Conservation (phyloP, 1,140 invertebrate species). For the Zaprionus ghesquierei region DNA sequence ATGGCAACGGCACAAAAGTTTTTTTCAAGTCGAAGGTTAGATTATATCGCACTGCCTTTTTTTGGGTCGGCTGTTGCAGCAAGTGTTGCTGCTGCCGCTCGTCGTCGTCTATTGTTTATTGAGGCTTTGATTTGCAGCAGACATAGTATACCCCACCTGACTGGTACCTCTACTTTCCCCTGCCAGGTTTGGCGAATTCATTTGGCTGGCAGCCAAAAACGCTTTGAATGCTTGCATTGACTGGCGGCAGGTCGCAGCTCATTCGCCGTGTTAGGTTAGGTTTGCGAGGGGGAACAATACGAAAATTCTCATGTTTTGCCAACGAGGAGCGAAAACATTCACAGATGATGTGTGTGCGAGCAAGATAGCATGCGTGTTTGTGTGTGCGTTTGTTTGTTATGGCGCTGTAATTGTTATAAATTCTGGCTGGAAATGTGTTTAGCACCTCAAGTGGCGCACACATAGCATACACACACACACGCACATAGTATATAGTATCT, state of each 20-base stretch:
- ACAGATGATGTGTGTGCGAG: constrained; percentile 13
- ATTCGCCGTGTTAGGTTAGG: constrained; percentile 2
- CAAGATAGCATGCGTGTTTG: neutral
- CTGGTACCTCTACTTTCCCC: neutral
- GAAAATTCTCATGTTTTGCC: constrained; percentile 26
- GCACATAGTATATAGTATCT: constrained; percentile 7
- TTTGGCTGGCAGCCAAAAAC: constrained; percentile 66
- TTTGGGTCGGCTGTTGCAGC: constrained; percentile 2
- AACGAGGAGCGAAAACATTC: constrained; percentile 28
- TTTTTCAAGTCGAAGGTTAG: constrained; percentile 77
- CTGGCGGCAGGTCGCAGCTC: constrained; percentile 23
- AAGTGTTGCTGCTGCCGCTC: constrained; percentile 11
- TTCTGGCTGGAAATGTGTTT: constrained; percentile 39
- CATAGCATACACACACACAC: constrained; percentile 6
- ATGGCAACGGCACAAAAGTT: constrained; percentile 47
- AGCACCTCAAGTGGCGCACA: constrained; percentile 25
- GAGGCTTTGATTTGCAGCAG: constrained; percentile 59
- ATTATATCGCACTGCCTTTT: constrained; percentile 55
- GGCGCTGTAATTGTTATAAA: constrained; percentile 41
- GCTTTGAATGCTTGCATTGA: constrained; percentile 47
- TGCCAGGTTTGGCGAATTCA: constrained; percentile 53
- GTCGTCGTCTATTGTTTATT: constrained; percentile 62
- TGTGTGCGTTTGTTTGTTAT: neutral
- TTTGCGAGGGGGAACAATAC: constrained; percentile 26
- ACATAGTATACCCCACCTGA: constrained; percentile 8